A percentile compares a stretch with the other conserved stretches of the same genome.
Evolutionary conservation across 2,888 invertebrate species (phyloP).

Genomic region (Andrena trimmerana): DNA sequence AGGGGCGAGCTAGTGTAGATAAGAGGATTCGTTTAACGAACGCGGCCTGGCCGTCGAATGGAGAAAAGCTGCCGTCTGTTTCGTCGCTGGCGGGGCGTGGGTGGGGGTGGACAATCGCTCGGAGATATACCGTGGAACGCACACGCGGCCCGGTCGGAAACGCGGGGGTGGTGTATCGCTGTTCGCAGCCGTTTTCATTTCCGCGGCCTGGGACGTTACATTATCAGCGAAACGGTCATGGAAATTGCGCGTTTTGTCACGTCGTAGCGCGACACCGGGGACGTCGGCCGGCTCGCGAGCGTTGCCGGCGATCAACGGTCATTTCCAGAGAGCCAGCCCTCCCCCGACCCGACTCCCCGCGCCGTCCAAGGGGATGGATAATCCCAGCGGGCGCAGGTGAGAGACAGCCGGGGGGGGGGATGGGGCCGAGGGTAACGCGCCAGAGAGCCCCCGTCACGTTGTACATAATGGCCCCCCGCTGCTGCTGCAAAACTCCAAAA

Average conservation of each 20-base stretch:
- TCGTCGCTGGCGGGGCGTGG: neutral
- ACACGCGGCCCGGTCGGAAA: neutral
- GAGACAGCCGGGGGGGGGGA: conserved; percentile 32
- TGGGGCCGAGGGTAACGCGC: conserved; percentile 53
- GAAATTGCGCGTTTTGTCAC: conserved; percentile 72
- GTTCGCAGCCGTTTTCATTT: conserved; percentile 62
- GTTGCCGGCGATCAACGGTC: conserved; percentile 67
- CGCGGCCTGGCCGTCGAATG: too few species aligned
- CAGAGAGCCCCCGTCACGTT: conserved; percentile 62
- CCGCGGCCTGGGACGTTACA: conserved; percentile 47
- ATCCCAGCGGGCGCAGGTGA: conserved; percentile 39
- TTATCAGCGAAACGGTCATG: conserved; percentile 58
- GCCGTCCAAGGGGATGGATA: conserved; percentile 36
- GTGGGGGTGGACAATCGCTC: neutral
- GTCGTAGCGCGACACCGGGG: conserved; percentile 36
- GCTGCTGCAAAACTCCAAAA: conserved; percentile 76
- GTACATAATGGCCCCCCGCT: conserved; percentile 55
- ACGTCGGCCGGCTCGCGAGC: conserved; percentile 51
- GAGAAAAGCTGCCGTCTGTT: neutral
- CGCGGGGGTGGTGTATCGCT: conserved; percentile 14
- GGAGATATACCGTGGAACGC: neutral
- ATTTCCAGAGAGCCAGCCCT: conserved; percentile 61
- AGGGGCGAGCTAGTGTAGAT: too few species aligned
- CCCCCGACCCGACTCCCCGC: neutral
- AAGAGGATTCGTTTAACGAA: too few species aligned